Percentiles rank a stretch among this genome's conserved stretches.
Conservation (phyloP, 2,888 invertebrate genomes). For the Rhagonycha fulva region DNA sequence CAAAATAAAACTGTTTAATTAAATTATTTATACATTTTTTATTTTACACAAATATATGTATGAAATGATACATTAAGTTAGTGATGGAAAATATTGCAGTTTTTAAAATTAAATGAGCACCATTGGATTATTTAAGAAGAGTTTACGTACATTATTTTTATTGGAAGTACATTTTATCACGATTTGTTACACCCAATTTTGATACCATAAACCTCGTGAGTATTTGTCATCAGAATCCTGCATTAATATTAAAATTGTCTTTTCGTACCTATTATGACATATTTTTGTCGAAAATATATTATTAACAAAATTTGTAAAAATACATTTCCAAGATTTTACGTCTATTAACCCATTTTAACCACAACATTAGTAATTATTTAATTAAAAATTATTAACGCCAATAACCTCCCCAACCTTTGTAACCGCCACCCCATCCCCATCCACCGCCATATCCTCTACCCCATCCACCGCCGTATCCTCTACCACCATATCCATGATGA, state of each 20-base stretch:
- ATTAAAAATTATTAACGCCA: constrained; percentile 17
- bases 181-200: constrained; percentile 6
- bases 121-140: constrained; percentile 9
- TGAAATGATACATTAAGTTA: neutral
- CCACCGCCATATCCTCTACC: constrained; percentile 7
- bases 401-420: constrained; percentile 23
- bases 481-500: constrained; percentile 20
- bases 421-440: constrained; percentile 14
- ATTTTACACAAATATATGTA: constrained; percentile 7
- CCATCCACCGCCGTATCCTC: constrained; percentile 10
- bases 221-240: constrained; percentile 13
- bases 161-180: neutral
- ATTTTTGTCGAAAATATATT: constrained; percentile 17
- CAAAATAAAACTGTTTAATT: neutral
- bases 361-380: neutral
- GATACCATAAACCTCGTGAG: constrained; percentile 4
- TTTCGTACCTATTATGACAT: neutral
- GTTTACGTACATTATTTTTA: neutral
- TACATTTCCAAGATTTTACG: constrained; percentile 6
- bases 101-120: constrained; percentile 20
- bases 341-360: neutral
- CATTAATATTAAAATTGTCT: neutral
- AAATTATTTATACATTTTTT: neutral
- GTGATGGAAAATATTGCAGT: neutral
- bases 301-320: constrained; percentile 1